A percentile compares a stretch with the other conserved stretches of the same genome.
Evolutionary conservation across 2,888 invertebrate genomes (phyloP).

Genomic region (Gandaritis pyraliata): DNA sequence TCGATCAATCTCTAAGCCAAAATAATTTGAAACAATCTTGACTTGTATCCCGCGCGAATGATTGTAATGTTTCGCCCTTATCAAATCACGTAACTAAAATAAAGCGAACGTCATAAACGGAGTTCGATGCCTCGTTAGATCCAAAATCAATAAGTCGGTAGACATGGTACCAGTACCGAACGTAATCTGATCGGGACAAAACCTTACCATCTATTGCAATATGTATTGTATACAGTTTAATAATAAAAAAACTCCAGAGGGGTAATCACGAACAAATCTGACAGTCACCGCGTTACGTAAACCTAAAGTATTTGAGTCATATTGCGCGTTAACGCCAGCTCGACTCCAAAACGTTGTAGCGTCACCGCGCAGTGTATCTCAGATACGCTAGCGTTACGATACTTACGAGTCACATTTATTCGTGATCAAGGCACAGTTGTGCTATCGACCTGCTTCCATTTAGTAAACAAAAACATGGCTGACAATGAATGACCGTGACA

Average conservation of each 20-base stretch:
- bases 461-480: slow-evolving; percentile 24
- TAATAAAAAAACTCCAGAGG: too few relatives aligned
- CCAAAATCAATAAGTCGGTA: slow-evolving; percentile 19
- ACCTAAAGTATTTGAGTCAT: too few relatives aligned
- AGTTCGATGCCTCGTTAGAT: slow-evolving; percentile 7
- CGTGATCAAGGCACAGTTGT: too few relatives aligned
- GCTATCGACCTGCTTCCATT: slow-evolving; percentile 16
- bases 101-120: neutral
- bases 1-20: neutral
- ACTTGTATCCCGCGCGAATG: too few relatives aligned
- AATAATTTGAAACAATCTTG: too few relatives aligned
- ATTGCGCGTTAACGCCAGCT: too few relatives aligned
- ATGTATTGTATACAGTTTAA: neutral
- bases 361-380: too few relatives aligned
- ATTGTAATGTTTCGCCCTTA: neutral
- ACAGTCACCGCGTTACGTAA: too few relatives aligned
- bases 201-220: slow-evolving; percentile 8
- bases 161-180: slow-evolving; percentile 6
- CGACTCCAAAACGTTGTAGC: too few relatives aligned
- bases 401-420: too few relatives aligned
- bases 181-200: slow-evolving; percentile 10
- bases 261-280: too few relatives aligned
- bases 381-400: too few relatives aligned
- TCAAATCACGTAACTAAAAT: neutral
- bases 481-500: slow-evolving; percentile 31